These are phyloP conservation scores for Loripinus fragilis DNA, from an alignment of 2,888 invertebrate genomes.

Conservation along the genomic window DNA sequence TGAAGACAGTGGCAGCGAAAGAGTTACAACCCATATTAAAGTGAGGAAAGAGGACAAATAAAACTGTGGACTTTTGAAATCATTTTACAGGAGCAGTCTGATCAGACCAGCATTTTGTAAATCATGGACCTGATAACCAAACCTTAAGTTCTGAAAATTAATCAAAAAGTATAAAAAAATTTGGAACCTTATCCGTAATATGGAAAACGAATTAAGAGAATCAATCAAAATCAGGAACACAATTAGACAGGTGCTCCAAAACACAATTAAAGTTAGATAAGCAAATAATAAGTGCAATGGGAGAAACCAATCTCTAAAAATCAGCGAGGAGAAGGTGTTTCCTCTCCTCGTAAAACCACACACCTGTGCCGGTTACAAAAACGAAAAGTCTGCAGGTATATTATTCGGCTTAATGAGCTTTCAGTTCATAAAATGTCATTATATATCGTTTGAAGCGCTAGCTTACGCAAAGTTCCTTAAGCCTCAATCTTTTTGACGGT, in stretches of 20 bases:
- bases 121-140: no score
- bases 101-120: no score
- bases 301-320: background rate
- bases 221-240: background rate
- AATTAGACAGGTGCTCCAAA: constrained; percentile 12
- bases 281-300: background rate
- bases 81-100: no score
- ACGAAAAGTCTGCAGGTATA: background rate
- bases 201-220: no score
- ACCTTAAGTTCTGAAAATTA: no score
- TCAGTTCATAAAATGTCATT: background rate
- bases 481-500: no score
- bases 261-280: background rate
- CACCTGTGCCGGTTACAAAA: background rate
- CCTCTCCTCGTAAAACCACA: background rate
- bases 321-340: background rate
- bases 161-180: no score
- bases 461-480: background rate
- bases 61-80: no score
- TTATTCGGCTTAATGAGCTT: background rate
- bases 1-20: no score
- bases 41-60: no score
- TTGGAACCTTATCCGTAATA: no score
- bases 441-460: background rate
- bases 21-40: no score